Conservation (phyloP, 2,113 vertebrate species). For the Rhegmatorhina hoffmannsi region DNA sequence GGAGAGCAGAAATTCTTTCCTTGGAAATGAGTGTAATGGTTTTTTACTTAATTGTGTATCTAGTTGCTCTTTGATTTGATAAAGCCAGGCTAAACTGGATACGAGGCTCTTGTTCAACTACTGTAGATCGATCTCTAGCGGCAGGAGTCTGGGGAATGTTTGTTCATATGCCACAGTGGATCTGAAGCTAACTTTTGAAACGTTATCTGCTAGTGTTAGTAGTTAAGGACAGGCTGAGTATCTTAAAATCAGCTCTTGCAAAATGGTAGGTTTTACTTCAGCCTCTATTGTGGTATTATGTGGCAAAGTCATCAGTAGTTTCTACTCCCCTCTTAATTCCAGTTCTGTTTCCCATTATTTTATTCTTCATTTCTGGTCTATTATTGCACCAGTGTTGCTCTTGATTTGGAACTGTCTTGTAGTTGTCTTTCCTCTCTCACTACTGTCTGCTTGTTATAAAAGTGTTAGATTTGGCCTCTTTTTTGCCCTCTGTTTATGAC, state of each 20-base stretch:
- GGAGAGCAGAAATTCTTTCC: background rate
- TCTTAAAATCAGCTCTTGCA: background rate
- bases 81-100: background rate
- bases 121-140: background rate
- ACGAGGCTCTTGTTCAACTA: background rate
- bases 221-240: background rate
- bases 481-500: background rate
- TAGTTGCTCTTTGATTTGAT: background rate
- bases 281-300: background rate
- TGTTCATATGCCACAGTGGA: background rate
- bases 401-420: background rate
- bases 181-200: background rate
- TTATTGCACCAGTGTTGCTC: background rate
- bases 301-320: background rate
- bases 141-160: background rate
- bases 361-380: background rate
- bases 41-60: background rate
- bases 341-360: background rate
- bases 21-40: background rate
- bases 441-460: background rate
- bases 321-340: background rate
- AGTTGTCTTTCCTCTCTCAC: background rate
- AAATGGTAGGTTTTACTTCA: background rate
- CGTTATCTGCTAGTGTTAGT: background rate
- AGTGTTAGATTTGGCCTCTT: background rate